Conservation (phyloP, 2,797 vertebrate genomes). For the Epinephelus awoara region DNA sequence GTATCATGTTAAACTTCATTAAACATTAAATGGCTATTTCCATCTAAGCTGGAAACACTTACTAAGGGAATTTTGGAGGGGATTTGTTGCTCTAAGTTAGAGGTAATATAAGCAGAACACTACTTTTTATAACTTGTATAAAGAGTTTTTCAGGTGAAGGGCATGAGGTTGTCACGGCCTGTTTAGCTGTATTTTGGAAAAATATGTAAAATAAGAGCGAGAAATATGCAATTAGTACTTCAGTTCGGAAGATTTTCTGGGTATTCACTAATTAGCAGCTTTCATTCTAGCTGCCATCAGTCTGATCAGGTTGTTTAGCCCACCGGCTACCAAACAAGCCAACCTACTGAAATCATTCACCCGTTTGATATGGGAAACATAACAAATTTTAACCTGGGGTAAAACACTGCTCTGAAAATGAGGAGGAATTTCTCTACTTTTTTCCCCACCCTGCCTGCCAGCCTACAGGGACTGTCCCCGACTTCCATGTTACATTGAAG, state of each 20-base stretch:
- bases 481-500: not conserved
- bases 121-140: not conserved
- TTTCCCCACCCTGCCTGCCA: not conserved
- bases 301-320: slow-evolving; percentile 68
- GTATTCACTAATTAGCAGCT: slow-evolving; percentile 53
- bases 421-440: slow-evolving; percentile 6
- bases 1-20: not conserved
- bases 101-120: not conserved
- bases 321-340: slow-evolving; percentile 62
- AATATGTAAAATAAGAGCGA: slow-evolving; percentile 15
- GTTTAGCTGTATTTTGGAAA: not conserved
- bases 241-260: slow-evolving; percentile 17
- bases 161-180: not conserved
- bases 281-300: slow-evolving; percentile 35
- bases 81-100: not conserved
- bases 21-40: slow-evolving; percentile 3
- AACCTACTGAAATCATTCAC: slow-evolving; percentile 41
- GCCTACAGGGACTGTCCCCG: slow-evolving; percentile 23
- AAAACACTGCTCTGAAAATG: slow-evolving; percentile 21
- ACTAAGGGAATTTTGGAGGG: no score
- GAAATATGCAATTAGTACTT: slow-evolving; percentile 9
- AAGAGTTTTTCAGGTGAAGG: slow-evolving; percentile 6
- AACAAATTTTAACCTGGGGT: slow-evolving; percentile 38
- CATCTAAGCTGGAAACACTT: not conserved
- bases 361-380: slow-evolving; percentile 33